Evolutionary conservation across 2,113 vertebrate genomes (phyloP), one percentile per base, ranked within the genome.

Genomic region (Atherinomorus stipes): DNA sequence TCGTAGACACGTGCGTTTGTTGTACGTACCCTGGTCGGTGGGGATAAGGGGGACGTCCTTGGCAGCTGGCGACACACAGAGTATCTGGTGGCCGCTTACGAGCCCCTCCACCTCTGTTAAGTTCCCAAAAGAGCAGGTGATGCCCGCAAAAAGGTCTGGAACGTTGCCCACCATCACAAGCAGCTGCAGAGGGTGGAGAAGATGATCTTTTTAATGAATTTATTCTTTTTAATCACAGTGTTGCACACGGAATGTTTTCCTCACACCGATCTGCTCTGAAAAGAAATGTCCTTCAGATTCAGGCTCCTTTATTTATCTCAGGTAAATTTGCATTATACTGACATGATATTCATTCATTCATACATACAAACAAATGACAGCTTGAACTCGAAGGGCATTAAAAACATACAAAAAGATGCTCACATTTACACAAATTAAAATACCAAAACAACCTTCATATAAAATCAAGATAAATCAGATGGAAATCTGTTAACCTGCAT

Each of bases 61-160:
- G 1, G 96, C 95, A 16, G 96, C 90, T 0, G 98, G 98, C 0
- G 98, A 98, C 67, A 95, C 80, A 28, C 98, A 99, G 10, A 96
- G 91, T 22, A 99, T 96, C 68, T 93, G 94, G 89, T 95, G 97
- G 70, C 96, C 96, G 0, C 91, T 92, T n/a, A 98, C 96, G 63
- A 94, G 91, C 1, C 97, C 98, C 58, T 98, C 95, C 57, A 97
- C 96, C 89, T 98, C 97, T 0, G 94, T 97, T 85, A 99, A 92
- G 93, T 98, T 98, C n/a, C 97, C 98, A 0, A 99, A 98, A 61
- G 97, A 95, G 85, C 98, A 99, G 71, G 93, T 93, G 74, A 99
- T 95, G 0, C 98, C 98, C 0, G 91, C 93, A 0, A 95, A 94
- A 63, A 99, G 95, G 83, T 98, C 96, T 0, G 98, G 98, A 47